phyloP scores from a whole-genome alignment of 2,113 vertebrate species.

The Empidonax alnorum region DNA sequence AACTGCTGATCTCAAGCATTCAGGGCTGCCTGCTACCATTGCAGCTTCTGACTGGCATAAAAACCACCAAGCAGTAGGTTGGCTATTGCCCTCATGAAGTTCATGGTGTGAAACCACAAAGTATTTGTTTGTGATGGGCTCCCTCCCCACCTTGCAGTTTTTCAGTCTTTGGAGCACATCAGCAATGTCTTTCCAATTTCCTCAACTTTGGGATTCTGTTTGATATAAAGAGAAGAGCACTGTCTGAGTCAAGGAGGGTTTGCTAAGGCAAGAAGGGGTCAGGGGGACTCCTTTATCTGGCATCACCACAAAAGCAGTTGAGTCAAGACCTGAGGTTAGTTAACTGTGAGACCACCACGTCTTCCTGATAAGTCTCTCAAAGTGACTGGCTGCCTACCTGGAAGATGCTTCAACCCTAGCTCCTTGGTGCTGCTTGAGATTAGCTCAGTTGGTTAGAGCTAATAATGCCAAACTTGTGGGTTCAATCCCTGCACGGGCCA shows the following conservation, averaged over 20 bases:
- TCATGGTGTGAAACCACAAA: neutral
- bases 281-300: neutral
- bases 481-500: neutral
- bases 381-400: fast-evolving
- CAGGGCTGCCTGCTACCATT: neutral
- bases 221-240: neutral
- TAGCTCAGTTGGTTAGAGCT: neutral
- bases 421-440: neutral
- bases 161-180: neutral
- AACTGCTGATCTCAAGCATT: neutral
- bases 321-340: neutral
- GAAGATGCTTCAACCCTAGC: neutral
- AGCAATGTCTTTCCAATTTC: neutral
- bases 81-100: neutral
- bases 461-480: neutral
- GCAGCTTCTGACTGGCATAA: neutral
- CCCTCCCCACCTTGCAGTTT: neutral
- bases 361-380: neutral
- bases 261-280: neutral
- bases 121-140: neutral
- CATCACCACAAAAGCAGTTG: neutral
- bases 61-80: neutral
- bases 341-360: fast-evolving
- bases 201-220: neutral
- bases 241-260: neutral